Evolutionary conservation across 2,113 vertebrate genomes (phyloP).

Genomic region (Poeciliopsis prolifica): DNA sequence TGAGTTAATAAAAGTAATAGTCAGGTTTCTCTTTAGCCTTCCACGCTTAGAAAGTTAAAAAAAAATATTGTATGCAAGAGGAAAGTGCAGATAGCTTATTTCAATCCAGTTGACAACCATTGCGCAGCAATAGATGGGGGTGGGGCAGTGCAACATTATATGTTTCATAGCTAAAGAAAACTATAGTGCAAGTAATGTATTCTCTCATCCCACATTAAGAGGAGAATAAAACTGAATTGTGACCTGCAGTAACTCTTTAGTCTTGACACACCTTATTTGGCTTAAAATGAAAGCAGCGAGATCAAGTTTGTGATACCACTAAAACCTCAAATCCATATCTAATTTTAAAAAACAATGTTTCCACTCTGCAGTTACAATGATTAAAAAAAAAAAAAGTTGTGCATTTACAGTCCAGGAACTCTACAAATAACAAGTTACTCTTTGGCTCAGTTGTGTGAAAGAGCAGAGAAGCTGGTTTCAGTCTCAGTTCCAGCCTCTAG

Average conservation of each 20-base stretch:
- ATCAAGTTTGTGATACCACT: neutral
- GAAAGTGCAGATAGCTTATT: neutral
- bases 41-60: no score
- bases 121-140: neutral
- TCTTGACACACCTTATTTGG: neutral
- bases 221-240: neutral
- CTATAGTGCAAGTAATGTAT: neutral
- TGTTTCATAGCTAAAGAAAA: neutral
- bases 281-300: neutral
- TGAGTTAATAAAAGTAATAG: neutral
- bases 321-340: neutral
- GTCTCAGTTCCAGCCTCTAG: slow-evolving; percentile 71
- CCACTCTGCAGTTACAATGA: neutral
- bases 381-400: no score
- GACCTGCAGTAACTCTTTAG: neutral
- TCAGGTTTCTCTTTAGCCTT: neutral
- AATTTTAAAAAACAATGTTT: neutral
- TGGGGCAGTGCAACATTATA: neutral
- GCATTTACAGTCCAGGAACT: neutral
- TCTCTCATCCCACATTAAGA: neutral
- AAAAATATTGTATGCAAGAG: no score
- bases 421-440: slow-evolving; percentile 2
- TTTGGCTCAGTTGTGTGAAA: slow-evolving; percentile 48
- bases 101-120: neutral
- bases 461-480: slow-evolving; percentile 62